phyloP scores from a whole-genome alignment of 2,797 vertebrate species.

The Tragelaphus oryx region DNA sequence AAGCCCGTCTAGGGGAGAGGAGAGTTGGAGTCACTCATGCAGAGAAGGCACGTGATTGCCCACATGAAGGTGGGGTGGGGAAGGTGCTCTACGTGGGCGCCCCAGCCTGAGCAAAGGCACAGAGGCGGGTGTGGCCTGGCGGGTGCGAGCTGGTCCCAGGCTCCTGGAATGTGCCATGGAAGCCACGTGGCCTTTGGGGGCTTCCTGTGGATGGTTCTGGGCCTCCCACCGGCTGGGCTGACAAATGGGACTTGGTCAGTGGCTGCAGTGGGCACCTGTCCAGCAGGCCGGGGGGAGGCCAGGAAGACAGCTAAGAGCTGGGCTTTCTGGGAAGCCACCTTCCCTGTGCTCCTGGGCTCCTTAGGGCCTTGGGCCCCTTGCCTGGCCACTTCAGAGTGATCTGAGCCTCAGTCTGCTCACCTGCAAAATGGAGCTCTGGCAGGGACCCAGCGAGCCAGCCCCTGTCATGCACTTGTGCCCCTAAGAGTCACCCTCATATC shows the following conservation, averaged over 20 bases:
- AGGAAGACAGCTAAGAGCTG: background rate
- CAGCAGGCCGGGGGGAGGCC: too few species aligned
- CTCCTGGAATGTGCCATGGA: background rate
- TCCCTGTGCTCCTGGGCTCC: background rate
- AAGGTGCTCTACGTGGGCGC: background rate
- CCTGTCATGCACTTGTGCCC: background rate
- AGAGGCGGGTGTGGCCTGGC: background rate
- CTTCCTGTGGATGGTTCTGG: background rate
- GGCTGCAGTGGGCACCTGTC: background rate
- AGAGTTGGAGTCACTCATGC: too few species aligned
- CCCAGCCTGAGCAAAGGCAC: background rate
- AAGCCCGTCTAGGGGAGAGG: background rate
- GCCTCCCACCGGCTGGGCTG: background rate
- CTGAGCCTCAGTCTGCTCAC: background rate
- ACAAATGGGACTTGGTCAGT: background rate
- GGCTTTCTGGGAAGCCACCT: background rate
- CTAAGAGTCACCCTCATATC: background rate
- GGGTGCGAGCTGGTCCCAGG: background rate
- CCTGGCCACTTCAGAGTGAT: background rate
- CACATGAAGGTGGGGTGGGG: fast-evolving
- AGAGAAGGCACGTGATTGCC: fast-evolving
- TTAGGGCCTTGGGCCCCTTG: background rate
- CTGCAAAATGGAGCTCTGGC: background rate
- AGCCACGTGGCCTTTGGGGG: background rate
- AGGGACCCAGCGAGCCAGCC: background rate